Evolutionary conservation across 2,888 invertebrate species (phyloP).

Genomic region (Hyalella azteca): DNA sequence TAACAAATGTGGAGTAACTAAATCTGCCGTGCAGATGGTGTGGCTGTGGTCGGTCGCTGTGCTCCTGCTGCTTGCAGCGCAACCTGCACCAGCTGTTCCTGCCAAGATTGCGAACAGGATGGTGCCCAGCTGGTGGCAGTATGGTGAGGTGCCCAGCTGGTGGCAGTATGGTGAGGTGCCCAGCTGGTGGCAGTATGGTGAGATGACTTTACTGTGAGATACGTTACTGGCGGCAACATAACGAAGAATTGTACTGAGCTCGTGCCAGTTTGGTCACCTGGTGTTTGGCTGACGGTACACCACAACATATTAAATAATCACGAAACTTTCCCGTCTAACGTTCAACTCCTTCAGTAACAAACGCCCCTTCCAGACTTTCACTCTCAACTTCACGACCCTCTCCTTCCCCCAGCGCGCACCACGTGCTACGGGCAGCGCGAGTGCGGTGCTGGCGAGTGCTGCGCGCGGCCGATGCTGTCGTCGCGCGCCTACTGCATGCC

Average conservation of each 20-base stretch:
- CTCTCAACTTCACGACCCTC: neutral
- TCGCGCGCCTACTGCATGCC: conserved; percentile 57
- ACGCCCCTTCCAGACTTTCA: neutral
- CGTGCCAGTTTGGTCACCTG: conserved; percentile 43
- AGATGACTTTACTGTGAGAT: neutral
- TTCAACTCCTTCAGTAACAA: neutral
- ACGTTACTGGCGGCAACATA: neutral
- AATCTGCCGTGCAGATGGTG: too few relatives aligned
- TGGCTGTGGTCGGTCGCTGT: too few relatives aligned
- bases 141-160: conserved; percentile 40
- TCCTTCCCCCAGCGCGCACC: neutral
- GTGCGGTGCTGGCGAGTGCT: conserved; percentile 45
- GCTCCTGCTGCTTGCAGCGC: neutral
- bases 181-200: conserved; percentile 52
- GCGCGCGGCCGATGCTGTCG: conserved; percentile 53
- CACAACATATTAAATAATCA: neutral
- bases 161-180: conserved; percentile 50
- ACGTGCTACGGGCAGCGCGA: conserved; percentile 45
- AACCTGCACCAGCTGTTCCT: conserved; percentile 38
- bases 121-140: conserved; percentile 56
- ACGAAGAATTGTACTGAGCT: too few relatives aligned
- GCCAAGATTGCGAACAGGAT: conserved; percentile 52
- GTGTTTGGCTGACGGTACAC: conserved; percentile 45
- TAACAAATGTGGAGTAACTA: too few relatives aligned
- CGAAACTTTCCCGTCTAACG: neutral